Percentiles rank a stretch among this genome's conserved stretches.
phyloP scores from a whole-genome alignment of 2,888 invertebrate species.

The Pristionchus japonicus region DNA sequence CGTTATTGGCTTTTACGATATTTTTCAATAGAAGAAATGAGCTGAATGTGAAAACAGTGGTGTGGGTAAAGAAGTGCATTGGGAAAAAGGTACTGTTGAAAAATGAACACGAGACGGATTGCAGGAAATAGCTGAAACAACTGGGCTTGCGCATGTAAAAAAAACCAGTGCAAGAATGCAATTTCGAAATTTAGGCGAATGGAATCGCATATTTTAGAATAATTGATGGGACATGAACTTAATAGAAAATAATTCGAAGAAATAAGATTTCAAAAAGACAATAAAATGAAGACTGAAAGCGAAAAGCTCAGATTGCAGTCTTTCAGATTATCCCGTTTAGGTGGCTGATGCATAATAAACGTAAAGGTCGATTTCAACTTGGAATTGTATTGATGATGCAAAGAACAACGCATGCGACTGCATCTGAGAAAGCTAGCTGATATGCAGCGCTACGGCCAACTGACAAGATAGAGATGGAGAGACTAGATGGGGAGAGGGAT shows the following conservation, averaged over 20 bases:
- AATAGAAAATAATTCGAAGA: neutral
- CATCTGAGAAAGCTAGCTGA: neutral
- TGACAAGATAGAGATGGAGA: neutral
- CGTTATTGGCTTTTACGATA: neutral
- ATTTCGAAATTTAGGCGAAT: neutral
- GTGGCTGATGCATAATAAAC: neutral
- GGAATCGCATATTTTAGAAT: neutral
- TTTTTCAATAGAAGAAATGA: neutral
- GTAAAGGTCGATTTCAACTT: neutral
- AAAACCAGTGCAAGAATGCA: neutral
- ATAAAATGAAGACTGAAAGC: constrained; percentile 8
- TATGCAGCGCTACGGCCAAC: neutral
- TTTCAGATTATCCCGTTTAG: neutral
- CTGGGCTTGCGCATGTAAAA: neutral
- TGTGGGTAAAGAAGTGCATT: neutral
- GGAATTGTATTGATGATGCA: neutral
- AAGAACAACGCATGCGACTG: neutral
- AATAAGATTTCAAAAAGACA: neutral
- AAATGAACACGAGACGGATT: neutral
- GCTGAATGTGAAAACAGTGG: constrained; percentile 3
- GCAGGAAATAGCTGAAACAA: neutral
- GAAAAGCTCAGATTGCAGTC: neutral
- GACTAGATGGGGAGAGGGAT: neutral
- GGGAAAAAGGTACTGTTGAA: neutral
- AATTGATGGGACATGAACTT: neutral